phyloP scores from a whole-genome alignment of 2,797 vertebrate genomes.

The Fringilla coelebs region DNA sequence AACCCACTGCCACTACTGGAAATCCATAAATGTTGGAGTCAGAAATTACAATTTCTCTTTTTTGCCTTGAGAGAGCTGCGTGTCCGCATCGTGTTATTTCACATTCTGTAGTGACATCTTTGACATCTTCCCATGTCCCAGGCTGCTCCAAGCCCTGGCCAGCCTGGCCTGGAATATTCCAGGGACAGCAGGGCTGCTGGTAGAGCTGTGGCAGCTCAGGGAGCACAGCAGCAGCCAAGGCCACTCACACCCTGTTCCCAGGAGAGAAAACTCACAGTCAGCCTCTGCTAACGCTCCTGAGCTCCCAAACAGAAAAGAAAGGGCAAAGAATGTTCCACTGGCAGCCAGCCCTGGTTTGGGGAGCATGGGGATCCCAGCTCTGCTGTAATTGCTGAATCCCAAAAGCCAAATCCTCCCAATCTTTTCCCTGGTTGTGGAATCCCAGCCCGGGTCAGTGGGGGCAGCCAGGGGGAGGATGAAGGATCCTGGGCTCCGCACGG shows the following conservation, averaged over 20 bases:
- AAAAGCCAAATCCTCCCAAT: too few species aligned
- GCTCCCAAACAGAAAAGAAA: background rate
- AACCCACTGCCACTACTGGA: too few species aligned
- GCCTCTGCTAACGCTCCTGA: background rate
- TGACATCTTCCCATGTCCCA: background rate
- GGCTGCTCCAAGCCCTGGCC: too few species aligned
- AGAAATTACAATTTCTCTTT: too few species aligned
- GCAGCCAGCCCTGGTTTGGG: background rate
- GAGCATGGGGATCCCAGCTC: background rate
- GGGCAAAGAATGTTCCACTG: background rate
- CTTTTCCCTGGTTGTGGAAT: accelerated
- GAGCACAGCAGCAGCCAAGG: background rate
- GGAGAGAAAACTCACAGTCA: accelerated
- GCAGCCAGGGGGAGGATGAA: background rate
- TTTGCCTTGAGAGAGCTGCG: too few species aligned
- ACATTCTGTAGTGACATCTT: background rate
- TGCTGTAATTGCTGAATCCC: background rate
- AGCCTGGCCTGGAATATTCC: background rate
- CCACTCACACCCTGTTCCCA: accelerated
- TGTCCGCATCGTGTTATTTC: too few species aligned
- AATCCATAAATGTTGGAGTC: too few species aligned
- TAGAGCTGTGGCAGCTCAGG: background rate
- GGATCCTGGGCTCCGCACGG: background rate
- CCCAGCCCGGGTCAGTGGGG: background rate
- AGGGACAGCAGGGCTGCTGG: background rate